Evolutionary conservation across 2,888 invertebrate genomes (phyloP).

Genomic region (Mythimna pallens): DNA sequence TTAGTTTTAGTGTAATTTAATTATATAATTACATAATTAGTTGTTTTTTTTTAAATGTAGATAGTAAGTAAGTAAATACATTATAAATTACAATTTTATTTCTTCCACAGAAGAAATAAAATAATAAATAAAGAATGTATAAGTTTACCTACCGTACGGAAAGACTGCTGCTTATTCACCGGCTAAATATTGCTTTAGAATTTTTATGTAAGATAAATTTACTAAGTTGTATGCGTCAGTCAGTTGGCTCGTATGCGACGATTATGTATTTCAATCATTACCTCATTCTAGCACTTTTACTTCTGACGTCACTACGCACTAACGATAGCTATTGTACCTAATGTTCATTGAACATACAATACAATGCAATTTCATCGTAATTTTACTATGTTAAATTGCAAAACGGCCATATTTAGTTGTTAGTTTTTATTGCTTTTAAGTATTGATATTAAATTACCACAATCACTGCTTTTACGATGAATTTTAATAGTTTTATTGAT

Average conservation of each 20-base stretch:
- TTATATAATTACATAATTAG: too few relatives aligned
- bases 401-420: slow-evolving; percentile 4
- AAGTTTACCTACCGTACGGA: too few relatives aligned
- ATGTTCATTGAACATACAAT: too few relatives aligned
- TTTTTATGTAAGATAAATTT: background rate
- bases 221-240: slow-evolving; percentile 8
- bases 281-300: slow-evolving; percentile 27
- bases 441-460: background rate
- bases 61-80: too few relatives aligned
- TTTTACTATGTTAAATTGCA: slow-evolving; percentile 9
- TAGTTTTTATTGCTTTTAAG: background rate
- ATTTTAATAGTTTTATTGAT: background rate
- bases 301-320: slow-evolving; percentile 12
- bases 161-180: too few relatives aligned
- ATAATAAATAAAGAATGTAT: too few relatives aligned
- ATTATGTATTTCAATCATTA: background rate
- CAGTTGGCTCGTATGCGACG: slow-evolving; percentile 6
- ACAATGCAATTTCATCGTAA: background rate
- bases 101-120: too few relatives aligned
- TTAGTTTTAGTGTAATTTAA: too few relatives aligned
- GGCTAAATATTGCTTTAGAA: too few relatives aligned
- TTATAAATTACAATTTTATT: too few relatives aligned
- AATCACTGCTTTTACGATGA: background rate
- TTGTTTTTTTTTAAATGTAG: too few relatives aligned
- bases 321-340: too few relatives aligned